These are phyloP conservation scores for Tachycineta bicolor DNA, from an alignment of 2,113 vertebrate genomes.

Conservation along the genomic window DNA sequence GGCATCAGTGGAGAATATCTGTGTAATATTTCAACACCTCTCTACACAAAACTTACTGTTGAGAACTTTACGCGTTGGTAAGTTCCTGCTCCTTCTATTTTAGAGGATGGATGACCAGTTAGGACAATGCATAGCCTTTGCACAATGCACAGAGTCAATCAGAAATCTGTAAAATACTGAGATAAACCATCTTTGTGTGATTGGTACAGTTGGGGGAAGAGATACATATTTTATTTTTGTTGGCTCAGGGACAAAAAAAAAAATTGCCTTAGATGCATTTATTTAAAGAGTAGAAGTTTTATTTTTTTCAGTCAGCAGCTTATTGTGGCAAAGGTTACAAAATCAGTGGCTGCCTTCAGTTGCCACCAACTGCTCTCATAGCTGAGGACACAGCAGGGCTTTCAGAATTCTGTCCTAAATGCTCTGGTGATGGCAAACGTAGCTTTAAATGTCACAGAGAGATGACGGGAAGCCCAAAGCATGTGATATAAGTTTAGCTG, in stretches of 20 bases:
- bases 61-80: constrained; percentile 39
- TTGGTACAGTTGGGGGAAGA: neutral
- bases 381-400: neutral
- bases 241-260: neutral
- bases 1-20: constrained; percentile 45
- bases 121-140: neutral
- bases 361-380: neutral
- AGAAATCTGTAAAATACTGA: neutral
- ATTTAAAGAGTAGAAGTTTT: neutral
- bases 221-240: neutral
- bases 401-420: neutral
- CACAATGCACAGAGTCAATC: neutral
- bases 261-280: neutral
- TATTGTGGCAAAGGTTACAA: neutral
- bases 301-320: neutral
- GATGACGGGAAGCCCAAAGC: neutral
- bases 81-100: neutral
- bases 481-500: neutral
- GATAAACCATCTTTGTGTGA: neutral
- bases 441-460: neutral
- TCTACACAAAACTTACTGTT: constrained; percentile 29
- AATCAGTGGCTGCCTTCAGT: neutral
- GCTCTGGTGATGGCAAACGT: neutral
- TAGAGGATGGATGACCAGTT: neutral
- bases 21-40: constrained; percentile 48